These are phyloP conservation scores for Parnassius orleans DNA, from an alignment of 2,888 invertebrate species.

Conservation along the genomic window DNA sequence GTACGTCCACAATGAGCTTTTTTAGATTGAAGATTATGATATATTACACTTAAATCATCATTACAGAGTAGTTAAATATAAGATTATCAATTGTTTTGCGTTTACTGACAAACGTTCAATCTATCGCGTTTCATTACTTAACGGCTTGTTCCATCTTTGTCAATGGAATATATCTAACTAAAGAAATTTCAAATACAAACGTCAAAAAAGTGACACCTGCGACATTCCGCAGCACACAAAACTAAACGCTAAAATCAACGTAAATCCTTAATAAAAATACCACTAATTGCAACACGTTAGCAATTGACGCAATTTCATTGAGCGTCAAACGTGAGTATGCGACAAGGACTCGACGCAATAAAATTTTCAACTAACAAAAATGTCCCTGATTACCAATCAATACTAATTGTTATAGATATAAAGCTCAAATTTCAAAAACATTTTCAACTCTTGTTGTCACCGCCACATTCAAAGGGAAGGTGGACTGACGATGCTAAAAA, in stretches of 20 bases:
- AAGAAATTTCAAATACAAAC: slow-evolving; percentile 23
- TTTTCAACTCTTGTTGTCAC: slow-evolving; percentile 40
- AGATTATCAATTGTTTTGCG: no score
- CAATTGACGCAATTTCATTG: slow-evolving; percentile 76
- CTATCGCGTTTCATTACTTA: slow-evolving; percentile 11
- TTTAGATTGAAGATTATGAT: no score
- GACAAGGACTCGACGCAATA: slow-evolving; percentile 55
- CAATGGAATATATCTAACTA: slow-evolving; percentile 22
- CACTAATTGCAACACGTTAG: slow-evolving; percentile 69
- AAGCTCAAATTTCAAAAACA: slow-evolving; percentile 43
- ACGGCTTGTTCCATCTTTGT: slow-evolving; percentile 14
- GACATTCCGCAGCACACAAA: slow-evolving; percentile 41
- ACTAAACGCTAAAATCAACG: slow-evolving; percentile 60
- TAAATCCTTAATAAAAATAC: slow-evolving; percentile 69
- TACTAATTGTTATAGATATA: slow-evolving; percentile 48
- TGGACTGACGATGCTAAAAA: slow-evolving; percentile 60
- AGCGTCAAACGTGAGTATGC: slow-evolving; percentile 75
- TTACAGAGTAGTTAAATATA: no score
- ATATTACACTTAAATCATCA: no score
- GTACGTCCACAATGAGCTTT: no score
- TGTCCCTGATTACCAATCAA: slow-evolving; percentile 35
- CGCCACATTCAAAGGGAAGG: slow-evolving; percentile 54
- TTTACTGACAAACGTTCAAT: neutral
- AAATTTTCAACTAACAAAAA: slow-evolving; percentile 46
- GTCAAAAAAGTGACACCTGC: slow-evolving; percentile 52